Evolutionary conservation across 2,797 vertebrate genomes (phyloP).

Genomic region (Fundulus diaphanus): DNA sequence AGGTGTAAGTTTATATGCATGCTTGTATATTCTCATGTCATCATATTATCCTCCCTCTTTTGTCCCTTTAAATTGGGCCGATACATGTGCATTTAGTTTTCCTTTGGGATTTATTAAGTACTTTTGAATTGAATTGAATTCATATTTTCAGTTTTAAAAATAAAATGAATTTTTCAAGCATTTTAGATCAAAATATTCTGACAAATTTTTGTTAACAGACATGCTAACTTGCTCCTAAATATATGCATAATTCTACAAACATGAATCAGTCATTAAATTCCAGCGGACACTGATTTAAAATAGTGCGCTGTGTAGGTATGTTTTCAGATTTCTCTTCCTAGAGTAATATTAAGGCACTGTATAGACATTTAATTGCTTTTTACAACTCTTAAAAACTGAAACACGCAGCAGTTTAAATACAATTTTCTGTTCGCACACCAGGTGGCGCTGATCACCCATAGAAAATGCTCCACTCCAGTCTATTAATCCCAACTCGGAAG

Average conservation of each 20-base stretch:
- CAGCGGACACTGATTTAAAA: background rate
- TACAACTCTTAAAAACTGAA: too few relatives aligned
- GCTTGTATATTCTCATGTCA: background rate
- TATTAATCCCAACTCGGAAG: background rate
- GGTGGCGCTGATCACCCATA: slow-evolving; percentile 19
- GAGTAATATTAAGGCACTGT: background rate
- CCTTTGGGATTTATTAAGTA: too few relatives aligned
- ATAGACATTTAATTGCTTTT: background rate
- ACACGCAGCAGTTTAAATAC: background rate
- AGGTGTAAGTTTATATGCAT: background rate
- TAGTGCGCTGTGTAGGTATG: background rate
- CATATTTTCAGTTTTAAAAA: too few relatives aligned
- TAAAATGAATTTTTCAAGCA: too few relatives aligned
- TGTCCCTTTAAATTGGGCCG: too few relatives aligned
- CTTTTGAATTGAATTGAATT: too few relatives aligned
- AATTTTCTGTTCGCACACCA: background rate
- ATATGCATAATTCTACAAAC: background rate
- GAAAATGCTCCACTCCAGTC: background rate
- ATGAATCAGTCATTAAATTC: background rate
- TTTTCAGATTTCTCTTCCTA: background rate
- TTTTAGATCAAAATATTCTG: background rate
- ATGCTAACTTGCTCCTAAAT: background rate
- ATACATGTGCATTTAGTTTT: too few relatives aligned
- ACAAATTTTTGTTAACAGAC: background rate
- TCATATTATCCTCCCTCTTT: background rate